Conservation (phyloP, 2,113 vertebrate genomes). For the Campylomormyrus numenius region DNA sequence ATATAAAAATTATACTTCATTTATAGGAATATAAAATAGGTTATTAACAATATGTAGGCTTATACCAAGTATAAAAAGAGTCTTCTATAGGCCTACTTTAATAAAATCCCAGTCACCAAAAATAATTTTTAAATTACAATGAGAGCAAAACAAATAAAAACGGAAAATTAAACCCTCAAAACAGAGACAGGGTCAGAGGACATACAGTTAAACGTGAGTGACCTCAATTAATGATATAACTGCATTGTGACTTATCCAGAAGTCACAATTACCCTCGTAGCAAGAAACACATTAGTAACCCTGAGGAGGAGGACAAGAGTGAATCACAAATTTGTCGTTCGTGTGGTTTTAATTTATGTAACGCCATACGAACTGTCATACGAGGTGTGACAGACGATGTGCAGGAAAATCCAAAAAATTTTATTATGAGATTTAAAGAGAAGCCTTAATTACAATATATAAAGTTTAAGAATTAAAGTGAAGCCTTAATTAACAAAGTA, state of each 20-base stretch:
- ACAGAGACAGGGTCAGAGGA: conserved; percentile 42
- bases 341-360: conserved; percentile 34
- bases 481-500: background rate
- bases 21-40: background rate
- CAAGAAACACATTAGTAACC: conserved; percentile 32
- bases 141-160: background rate
- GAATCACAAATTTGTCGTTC: conserved; percentile 41
- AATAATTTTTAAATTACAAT: background rate
- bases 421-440: background rate
- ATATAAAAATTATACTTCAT: background rate
- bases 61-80: background rate
- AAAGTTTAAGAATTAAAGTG: background rate
- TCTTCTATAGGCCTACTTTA: background rate
- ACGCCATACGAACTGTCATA: background rate
- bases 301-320: background rate
- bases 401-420: background rate
- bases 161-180: background rate
- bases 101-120: background rate
- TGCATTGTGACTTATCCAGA: conserved; percentile 45
- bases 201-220: conserved; percentile 42
- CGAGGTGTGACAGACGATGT: background rate
- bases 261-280: conserved; percentile 44
- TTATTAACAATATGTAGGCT: background rate
- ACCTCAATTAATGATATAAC: conserved; percentile 63
- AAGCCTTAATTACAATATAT: background rate